Conservation (phyloP, 2,797 vertebrate species). For the Manis pentadactyla region DNA sequence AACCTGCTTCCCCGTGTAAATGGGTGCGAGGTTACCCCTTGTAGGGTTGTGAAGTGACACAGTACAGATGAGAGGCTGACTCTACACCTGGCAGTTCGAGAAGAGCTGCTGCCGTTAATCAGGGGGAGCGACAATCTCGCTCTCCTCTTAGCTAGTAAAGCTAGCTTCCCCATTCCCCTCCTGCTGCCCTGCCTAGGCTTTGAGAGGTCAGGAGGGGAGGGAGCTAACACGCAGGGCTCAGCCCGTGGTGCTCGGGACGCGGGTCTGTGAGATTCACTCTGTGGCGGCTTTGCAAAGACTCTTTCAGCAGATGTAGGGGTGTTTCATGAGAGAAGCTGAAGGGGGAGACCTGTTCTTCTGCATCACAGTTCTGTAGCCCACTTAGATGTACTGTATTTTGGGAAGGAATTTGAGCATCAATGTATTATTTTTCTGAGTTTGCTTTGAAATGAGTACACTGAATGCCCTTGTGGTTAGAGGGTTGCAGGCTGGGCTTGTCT, state of each 20-base stretch:
- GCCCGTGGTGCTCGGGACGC: fast-evolving
- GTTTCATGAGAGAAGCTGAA: neutral
- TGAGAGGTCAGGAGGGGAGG: neutral
- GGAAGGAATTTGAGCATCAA: neutral
- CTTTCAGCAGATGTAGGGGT: neutral
- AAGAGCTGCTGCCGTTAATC: neutral
- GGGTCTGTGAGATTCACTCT: neutral
- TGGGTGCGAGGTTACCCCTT: neutral
- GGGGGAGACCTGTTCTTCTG: neutral
- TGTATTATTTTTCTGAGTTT: neutral
- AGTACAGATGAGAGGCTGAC: neutral
- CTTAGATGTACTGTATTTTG: too few relatives aligned
- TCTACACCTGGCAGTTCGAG: neutral
- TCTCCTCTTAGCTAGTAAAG: neutral
- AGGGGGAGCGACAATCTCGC: neutral
- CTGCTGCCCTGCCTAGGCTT: neutral
- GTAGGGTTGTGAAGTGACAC: neutral
- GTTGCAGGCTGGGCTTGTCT: neutral
- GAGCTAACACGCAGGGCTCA: neutral
- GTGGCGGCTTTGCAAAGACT: neutral
- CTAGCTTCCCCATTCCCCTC: neutral
- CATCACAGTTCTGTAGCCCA: too few relatives aligned
- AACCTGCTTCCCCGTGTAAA: neutral
- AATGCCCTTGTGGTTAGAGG: neutral
- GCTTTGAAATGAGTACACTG: neutral